Base-by-base conservation (phyloP, 2,888 invertebrate genomes). In the Vannuccia rotundouncinata region DNA sequence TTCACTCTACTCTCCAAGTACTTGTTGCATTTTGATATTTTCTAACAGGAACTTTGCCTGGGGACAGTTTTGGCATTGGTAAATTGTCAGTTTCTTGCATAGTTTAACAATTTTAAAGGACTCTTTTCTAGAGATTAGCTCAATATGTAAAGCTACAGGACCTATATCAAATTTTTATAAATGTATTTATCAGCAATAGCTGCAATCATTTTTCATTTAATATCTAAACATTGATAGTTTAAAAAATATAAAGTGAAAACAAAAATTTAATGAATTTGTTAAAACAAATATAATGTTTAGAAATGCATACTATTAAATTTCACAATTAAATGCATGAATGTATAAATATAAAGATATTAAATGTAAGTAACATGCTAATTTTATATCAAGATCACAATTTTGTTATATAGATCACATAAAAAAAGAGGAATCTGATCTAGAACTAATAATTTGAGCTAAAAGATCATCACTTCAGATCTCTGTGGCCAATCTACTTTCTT, bases 31-130 rank as follows among this genome's bases (percentile, higher is more conserved):
- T 66, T 17, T 27, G 66, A 66, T 66, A 66, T 66, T 66, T 66
- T 66, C 22, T 27, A 66, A 66, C 66, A 66, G 66, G 66, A 13
- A 66, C 66, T 22, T 66, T 66, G 66, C 66, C 25, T 66, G 66
- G 66, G 66, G 66, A 66, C 66, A 66, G 66, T 66, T 66, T 66
- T 27, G 66, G 66, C 10, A 66, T 66, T 13, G 25, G 66, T 27
- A 66, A 66, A 66, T 66, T 27, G 66, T 66, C 66, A 22, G 66
- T 66, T 66, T 66, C 66, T 66, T 27, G 66, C 66, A 66, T 66
- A 17, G 66, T 66, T 66, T 27, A 66, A 66, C 66, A 27, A 66
- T 66, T 66, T 66, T 66, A 17, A 66, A 66, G 66, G 25, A 66
- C 66, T 66, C 66, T 66, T 66, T 66, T 27, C 66, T 27, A 27